Evolutionary conservation across 1,140 invertebrate species (phyloP).

Genomic region (Drosophila oshimai): DNA sequence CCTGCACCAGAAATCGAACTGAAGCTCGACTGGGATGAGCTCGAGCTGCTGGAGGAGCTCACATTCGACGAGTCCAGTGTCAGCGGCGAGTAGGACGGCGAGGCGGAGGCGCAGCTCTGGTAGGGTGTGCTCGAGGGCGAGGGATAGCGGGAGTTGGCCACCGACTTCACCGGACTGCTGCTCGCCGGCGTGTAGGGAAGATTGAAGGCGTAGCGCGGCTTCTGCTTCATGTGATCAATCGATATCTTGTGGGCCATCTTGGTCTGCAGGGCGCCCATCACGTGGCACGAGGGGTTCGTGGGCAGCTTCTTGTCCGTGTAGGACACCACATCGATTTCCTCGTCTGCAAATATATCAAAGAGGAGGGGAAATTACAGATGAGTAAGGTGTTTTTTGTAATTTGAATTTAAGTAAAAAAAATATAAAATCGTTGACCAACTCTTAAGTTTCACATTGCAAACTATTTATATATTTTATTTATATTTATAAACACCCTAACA

Average conservation of each 20-base stretch:
- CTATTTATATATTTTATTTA: too few relatives aligned
- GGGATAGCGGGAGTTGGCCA: constrained; percentile 63
- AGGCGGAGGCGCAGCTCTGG: constrained; percentile 22
- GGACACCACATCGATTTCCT: constrained; percentile 92
- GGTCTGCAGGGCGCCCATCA: constrained; percentile 86
- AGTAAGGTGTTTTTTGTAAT: background rate
- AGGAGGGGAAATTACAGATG: background rate
- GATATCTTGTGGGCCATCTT: constrained; percentile 72
- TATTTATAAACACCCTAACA: too few relatives aligned
- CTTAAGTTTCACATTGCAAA: too few relatives aligned
- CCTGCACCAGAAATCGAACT: background rate
- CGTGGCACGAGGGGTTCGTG: constrained; percentile 86
- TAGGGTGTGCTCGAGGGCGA: constrained; percentile 67
- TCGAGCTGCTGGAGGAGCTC: constrained; percentile 31
- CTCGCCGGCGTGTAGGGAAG: constrained; percentile 75
- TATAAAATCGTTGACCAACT: too few relatives aligned
- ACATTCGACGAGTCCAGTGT: constrained; percentile 23
- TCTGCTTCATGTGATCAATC: constrained; percentile 29
- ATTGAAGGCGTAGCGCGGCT: constrained; percentile 35
- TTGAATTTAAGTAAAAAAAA: background rate
- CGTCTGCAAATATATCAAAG: constrained; percentile 85
- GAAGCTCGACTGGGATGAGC: constrained; percentile 12
- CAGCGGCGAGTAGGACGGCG: constrained; percentile 19
- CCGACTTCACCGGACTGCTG: constrained; percentile 77
- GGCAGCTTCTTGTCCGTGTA: constrained; percentile 86